Evolutionary conservation across 2,888 invertebrate genomes (phyloP).

Genomic region (Amphimallon solstitiale): DNA sequence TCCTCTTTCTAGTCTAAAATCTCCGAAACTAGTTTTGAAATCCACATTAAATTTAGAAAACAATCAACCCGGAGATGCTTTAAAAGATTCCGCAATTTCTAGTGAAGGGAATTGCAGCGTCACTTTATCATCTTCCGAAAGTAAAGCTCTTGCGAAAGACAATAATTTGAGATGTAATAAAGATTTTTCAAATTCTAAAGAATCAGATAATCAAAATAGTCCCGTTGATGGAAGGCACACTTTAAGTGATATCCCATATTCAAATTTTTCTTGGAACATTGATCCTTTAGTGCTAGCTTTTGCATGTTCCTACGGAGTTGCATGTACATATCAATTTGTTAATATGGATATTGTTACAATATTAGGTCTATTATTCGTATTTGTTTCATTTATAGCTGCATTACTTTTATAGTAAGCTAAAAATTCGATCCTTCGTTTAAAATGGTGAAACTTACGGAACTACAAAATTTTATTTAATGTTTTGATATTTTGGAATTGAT

Average conservation of each 20-base stretch:
- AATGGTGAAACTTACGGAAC: not conserved
- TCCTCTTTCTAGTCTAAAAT: slow-evolving; percentile 53
- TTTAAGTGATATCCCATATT: slow-evolving; percentile 45
- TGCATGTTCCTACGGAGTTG: slow-evolving; percentile 81
- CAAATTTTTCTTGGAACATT: slow-evolving; percentile 66
- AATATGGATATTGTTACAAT: slow-evolving; percentile 79
- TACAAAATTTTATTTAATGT: not conserved
- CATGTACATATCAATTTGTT: slow-evolving; percentile 76
- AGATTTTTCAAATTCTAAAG: not conserved
- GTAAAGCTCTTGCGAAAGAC: not conserved
- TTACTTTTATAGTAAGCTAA: slow-evolving; percentile 32
- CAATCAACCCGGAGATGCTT: not conserved
- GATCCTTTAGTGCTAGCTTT: slow-evolving; percentile 74
- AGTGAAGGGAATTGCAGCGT: not conserved
- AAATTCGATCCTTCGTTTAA: not conserved
- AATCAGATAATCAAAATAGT: slow-evolving; percentile 12
- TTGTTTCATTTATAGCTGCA: slow-evolving; percentile 77
- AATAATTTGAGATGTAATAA: not conserved
- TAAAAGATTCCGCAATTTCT: not conserved
- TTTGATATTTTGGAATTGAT: not conserved
- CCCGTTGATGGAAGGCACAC: slow-evolving; percentile 48
- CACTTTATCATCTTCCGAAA: not conserved
- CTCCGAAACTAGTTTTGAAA: slow-evolving; percentile 58
- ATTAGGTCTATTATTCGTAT: slow-evolving; percentile 79
- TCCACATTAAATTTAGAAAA: slow-evolving; percentile 32